Evolutionary conservation across 2,888 invertebrate genomes (phyloP).

Genomic region (Octodonta nipae): DNA sequence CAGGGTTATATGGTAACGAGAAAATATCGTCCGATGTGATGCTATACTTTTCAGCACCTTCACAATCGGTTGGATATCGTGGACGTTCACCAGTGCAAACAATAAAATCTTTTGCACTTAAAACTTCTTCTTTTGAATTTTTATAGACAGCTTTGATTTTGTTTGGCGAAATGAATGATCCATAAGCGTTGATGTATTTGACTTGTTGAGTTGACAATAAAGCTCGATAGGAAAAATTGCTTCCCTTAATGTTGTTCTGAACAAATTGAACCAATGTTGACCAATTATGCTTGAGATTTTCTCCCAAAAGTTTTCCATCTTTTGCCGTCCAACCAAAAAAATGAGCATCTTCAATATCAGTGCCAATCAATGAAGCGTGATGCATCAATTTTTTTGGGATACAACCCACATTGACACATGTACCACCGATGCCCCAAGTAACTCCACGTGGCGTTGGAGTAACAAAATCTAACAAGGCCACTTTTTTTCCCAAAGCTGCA

Average conservation of each 20-base stretch:
- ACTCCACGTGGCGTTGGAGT: constrained; percentile 74
- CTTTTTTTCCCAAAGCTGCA: constrained; percentile 66
- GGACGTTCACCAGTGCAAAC: constrained; percentile 91
- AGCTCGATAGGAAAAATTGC: no score
- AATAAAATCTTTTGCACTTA: constrained; percentile 63
- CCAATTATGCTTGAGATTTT: no score
- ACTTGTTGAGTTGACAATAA: no score
- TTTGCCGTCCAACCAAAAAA: no score
- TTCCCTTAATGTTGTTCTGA: no score
- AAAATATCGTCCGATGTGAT: constrained; percentile 92
- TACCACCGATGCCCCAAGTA: constrained; percentile 92
- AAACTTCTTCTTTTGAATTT: constrained; percentile 55
- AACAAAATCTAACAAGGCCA: constrained; percentile 76
- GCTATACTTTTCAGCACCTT: constrained; percentile 71
- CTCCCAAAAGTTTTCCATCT: no score
- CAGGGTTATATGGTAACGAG: constrained; percentile 67
- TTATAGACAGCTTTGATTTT: constrained; percentile 62
- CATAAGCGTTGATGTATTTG: constrained; percentile 73
- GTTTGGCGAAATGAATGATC: constrained; percentile 63
- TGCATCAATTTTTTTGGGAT: constrained; percentile 98
- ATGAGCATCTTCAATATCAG: constrained; percentile 44
- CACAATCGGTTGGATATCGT: constrained; percentile 73
- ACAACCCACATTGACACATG: constrained; percentile 95
- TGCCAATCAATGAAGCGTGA: constrained; percentile 76
- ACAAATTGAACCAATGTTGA: no score